Conservation (phyloP, 2,113 vertebrate genomes). For the Rhynchopsitta pachyrhyncha region DNA sequence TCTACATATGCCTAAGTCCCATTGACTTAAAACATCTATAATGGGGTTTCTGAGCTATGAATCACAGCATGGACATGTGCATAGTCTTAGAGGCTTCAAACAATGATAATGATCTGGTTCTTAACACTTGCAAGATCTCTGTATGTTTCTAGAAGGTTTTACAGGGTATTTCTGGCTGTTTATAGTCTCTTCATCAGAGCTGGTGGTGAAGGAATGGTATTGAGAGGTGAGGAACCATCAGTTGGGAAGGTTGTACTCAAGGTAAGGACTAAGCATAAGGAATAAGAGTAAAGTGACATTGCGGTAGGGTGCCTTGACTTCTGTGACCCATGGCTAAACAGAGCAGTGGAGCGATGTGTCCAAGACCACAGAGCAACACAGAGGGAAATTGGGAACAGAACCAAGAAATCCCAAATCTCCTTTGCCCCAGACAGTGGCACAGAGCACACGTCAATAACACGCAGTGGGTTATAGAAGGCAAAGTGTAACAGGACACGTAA, state of each 20-base stretch:
- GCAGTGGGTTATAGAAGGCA: not conserved
- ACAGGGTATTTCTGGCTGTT: not conserved
- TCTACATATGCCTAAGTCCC: not conserved
- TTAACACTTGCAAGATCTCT: not conserved
- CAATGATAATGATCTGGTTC: not conserved
- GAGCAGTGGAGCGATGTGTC: not conserved
- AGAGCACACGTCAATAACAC: not conserved
- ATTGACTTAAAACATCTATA: not conserved
- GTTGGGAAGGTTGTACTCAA: not conserved
- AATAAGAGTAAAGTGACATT: not conserved
- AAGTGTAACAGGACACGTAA: not conserved
- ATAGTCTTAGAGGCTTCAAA: not conserved
- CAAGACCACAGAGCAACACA: not conserved
- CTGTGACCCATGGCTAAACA: not conserved
- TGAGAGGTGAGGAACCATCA: not conserved
- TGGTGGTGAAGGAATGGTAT: not conserved
- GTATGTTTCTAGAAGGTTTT: not conserved
- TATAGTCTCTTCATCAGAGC: not conserved
- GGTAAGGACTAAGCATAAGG: not conserved
- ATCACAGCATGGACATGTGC: fast-evolving
- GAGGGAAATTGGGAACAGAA: not conserved
- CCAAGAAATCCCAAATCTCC: not conserved
- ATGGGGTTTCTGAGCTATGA: not conserved
- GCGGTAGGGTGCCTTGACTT: not conserved
- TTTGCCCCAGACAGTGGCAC: not conserved